phyloP scores from a whole-genome alignment of 2,797 vertebrate species.

The Melanotaenia nigrans region DNA sequence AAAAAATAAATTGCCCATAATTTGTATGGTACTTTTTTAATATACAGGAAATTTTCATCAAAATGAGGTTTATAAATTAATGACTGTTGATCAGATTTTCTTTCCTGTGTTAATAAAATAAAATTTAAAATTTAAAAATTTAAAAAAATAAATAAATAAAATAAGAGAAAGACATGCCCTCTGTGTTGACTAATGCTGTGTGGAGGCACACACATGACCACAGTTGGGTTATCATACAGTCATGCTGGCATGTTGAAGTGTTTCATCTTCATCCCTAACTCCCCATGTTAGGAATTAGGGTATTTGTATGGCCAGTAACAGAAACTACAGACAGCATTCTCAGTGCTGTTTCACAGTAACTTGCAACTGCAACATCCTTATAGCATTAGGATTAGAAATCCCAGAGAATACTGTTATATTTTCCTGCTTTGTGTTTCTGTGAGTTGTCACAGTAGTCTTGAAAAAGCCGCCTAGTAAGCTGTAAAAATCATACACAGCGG shows the following conservation, averaged over 20 bases:
- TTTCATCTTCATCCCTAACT: no score
- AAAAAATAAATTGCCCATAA: no score
- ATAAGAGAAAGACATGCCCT: no score
- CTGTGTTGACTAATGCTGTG: neutral
- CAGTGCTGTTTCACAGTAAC: slow-evolving; percentile 12
- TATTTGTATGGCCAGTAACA: neutral
- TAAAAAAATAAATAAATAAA: no score
- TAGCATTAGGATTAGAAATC: slow-evolving; percentile 38
- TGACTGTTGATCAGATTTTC: no score
- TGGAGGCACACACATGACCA: neutral
- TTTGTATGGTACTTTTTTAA: neutral
- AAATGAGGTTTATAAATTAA: no score
- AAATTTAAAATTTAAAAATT: no score
- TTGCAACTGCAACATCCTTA: slow-evolving; percentile 16
- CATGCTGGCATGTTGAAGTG: no score
- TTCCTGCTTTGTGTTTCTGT: slow-evolving; percentile 9
- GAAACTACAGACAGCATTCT: slow-evolving; percentile 4
- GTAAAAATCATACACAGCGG: slow-evolving; percentile 6
- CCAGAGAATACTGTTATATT: slow-evolving; percentile 16
- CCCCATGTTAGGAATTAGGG: no score
- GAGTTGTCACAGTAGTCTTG: slow-evolving; percentile 37
- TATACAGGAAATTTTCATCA: neutral
- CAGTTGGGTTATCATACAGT: neutral
- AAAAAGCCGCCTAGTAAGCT: slow-evolving; percentile 7
- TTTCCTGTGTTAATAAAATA: no score